phyloP scores from a whole-genome alignment of 2,113 vertebrate species.

The Calcarius ornatus region DNA sequence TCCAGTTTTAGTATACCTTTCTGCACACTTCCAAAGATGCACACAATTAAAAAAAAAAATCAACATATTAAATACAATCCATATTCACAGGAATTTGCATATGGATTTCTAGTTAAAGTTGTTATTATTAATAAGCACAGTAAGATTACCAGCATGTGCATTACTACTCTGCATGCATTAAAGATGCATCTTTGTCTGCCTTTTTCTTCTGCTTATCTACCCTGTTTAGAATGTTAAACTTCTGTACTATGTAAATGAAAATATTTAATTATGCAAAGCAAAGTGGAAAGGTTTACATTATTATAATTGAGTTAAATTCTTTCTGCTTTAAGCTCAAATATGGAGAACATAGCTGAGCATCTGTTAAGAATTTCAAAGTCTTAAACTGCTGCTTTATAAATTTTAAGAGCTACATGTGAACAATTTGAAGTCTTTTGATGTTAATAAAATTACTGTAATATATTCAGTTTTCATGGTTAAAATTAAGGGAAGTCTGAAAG shows the following conservation, averaged over 20 bases:
- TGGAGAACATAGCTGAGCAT: slow-evolving; percentile 8
- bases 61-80: background rate
- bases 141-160: slow-evolving; percentile 5
- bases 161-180: background rate
- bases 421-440: slow-evolving; percentile 55
- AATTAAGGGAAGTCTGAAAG: slow-evolving; percentile 12
- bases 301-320: slow-evolving; percentile 53
- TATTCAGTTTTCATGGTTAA: slow-evolving; percentile 31
- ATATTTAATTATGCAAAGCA: slow-evolving; percentile 60
- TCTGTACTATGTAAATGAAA: slow-evolving; percentile 49
- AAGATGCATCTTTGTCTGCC: background rate
- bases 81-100: background rate
- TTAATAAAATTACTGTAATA: slow-evolving; percentile 56
- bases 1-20: background rate
- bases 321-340: slow-evolving; percentile 45
- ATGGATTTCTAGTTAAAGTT: background rate
- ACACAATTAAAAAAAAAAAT: background rate
- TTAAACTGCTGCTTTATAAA: slow-evolving; percentile 44
- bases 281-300: slow-evolving; percentile 52
- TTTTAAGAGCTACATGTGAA: slow-evolving; percentile 46
- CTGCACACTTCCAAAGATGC: background rate
- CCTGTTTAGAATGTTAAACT: slow-evolving; percentile 35
- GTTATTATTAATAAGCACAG: background rate
- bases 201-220: slow-evolving; percentile 35
- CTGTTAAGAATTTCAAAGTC: slow-evolving; percentile 57